These are phyloP conservation scores for Melanophora roralis DNA, from an alignment of 2,888 invertebrate species.

Conservation along the genomic window DNA sequence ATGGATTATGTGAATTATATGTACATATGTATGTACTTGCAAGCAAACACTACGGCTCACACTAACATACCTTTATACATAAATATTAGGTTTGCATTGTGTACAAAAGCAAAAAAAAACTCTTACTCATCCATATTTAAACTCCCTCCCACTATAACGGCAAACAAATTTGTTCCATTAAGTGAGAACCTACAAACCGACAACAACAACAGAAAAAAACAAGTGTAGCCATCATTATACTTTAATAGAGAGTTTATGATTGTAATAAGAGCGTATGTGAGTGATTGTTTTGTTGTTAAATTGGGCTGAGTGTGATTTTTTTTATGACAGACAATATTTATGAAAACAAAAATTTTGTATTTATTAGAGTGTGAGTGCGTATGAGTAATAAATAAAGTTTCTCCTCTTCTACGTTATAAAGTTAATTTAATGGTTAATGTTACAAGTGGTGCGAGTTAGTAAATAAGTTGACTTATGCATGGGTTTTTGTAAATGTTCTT, in stretches of 20 bases:
- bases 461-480: neutral
- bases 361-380: neutral
- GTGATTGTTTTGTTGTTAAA: neutral
- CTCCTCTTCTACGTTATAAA: conserved; percentile 4
- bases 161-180: neutral
- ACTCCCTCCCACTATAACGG: neutral
- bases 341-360: neutral
- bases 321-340: neutral
- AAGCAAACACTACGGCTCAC: conserved; percentile 1
- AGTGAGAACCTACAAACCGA: neutral
- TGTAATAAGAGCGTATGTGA: neutral
- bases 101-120: neutral
- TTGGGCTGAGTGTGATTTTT: neutral
- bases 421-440: conserved; percentile 11
- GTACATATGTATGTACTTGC: neutral
- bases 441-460: too few relatives aligned
- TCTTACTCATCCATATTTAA: neutral
- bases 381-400: neutral
- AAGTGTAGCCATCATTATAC: neutral
- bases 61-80: neutral
- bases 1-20: neutral
- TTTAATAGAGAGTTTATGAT: neutral
- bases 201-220: neutral
- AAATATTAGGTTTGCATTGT: neutral
- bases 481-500: neutral